phyloP scores from a whole-genome alignment of 2,888 invertebrate species.

The Neocrepidodera transversa region DNA sequence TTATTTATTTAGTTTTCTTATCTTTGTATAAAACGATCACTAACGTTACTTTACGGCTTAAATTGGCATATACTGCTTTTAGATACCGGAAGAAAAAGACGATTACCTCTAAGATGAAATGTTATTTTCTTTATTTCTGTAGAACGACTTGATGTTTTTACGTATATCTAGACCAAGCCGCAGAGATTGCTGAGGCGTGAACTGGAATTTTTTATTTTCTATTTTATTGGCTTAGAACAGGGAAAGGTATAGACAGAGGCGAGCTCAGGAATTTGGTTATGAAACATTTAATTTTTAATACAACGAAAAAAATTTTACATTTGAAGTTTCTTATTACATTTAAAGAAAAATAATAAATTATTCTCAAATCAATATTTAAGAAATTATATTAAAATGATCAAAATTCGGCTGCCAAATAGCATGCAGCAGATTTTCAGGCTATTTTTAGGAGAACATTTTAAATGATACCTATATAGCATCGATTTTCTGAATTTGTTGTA shows the following conservation, averaged over 20 bases:
- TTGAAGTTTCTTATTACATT: no score
- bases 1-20: neutral
- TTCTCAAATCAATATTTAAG: no score
- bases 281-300: no score
- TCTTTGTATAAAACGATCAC: neutral
- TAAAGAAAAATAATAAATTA: no score
- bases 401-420: no score
- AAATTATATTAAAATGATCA: no score
- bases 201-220: neutral
- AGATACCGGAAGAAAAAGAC: constrained; percentile 14
- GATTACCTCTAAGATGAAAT: constrained; percentile 11
- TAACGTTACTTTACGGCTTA: constrained; percentile 8
- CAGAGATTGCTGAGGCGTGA: constrained; percentile 13
- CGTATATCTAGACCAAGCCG: constrained; percentile 16
- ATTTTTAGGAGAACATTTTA: no score
- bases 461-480: no score
- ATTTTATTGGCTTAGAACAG: neutral
- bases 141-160: constrained; percentile 3
- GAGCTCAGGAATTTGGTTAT: no score
- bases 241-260: neutral
- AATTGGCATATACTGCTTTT: neutral
- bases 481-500: no score
- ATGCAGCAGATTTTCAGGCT: no score
- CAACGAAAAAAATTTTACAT: no score
- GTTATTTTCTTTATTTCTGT: constrained; percentile 9